Base-by-base conservation (phyloP, 2,113 vertebrate species). In the Diphyllodes magnificus region DNA sequence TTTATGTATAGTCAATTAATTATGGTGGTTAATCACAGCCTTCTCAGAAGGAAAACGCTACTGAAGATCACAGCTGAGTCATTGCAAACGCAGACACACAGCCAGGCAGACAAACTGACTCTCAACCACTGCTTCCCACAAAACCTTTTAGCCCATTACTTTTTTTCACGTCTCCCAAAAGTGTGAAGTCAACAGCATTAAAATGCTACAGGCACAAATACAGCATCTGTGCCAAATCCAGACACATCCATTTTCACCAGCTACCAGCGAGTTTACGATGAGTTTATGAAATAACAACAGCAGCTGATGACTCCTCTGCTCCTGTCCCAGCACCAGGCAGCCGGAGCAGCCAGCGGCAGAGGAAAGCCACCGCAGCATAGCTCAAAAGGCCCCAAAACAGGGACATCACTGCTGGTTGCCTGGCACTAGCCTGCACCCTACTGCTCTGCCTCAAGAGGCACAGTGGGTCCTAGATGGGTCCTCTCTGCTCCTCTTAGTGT, bases 401-500 rank as follows among this genome's bases (percentile, higher is more conserved):
- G 30, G 17, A n/a, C 7, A 51, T 20, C 15, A 42, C 11, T 2
- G 1, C 17, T 10, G 2, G 2, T 7, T 56, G 30, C 15, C 35
- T 66, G 15, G 23, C 45, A 56, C 27, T 11, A 57, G 28, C 10
- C 61, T 66, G 37, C 49, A 61, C n/a, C 61, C 42, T 4, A 14
- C 33, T 44, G 23, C 31, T 65, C 40, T 50, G 7, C 42, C 81
- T 68, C 6, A 2, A 66, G 57, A 49, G 16, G 16, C 21, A 57
- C 2, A 0, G 47, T 1, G 0, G 5, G 5, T 64, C 28, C 45
- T 51, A 51, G 15, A 51, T 14, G 18, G 30, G 9, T 44, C 28
- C 22, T 35, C 50, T 57, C 70, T 73, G 40, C 6, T 88, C 65
- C 13, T 73, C 16, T 40, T 40, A 23, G 21, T 9, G 5, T 15